These are phyloP conservation scores for Diglossa brunneiventris DNA, from an alignment of 2,113 vertebrate genomes.

Conservation along the genomic window DNA sequence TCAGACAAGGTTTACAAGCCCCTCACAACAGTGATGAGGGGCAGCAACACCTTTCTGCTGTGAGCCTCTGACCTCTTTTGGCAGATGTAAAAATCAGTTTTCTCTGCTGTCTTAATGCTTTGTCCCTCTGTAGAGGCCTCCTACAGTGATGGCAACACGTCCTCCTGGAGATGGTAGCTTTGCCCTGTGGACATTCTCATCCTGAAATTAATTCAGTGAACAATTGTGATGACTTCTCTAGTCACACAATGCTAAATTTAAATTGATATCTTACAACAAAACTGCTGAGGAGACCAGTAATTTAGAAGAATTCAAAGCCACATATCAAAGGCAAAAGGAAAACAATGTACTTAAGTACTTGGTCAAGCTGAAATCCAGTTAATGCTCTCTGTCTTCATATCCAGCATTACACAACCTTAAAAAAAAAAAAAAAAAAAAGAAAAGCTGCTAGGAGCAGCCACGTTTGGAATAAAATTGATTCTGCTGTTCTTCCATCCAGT, in stretches of 20 bases:
- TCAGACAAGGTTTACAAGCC: not conserved
- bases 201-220: not conserved
- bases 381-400: not conserved
- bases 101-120: not conserved
- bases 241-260: not conserved
- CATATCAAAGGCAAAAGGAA: not conserved
- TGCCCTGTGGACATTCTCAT: not conserved
- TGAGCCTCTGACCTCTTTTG: not conserved
- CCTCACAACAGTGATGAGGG: not conserved
- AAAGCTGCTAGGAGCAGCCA: not conserved
- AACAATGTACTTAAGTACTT: not conserved
- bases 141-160: not conserved
- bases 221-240: not conserved
- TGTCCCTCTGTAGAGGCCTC: not conserved
- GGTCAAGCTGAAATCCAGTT: not conserved
- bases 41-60: not conserved
- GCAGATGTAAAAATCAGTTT: not conserved
- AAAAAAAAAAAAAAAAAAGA: not conserved
- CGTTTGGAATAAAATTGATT: not conserved
- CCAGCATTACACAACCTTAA: not conserved
- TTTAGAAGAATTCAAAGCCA: not conserved
- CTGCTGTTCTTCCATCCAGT: not conserved
- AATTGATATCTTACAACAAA: not conserved
- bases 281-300: not conserved
- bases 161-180: not conserved